These are phyloP conservation scores for Falco novaeseelandiae DNA, from an alignment of 2,797 vertebrate species.

Conservation along the genomic window DNA sequence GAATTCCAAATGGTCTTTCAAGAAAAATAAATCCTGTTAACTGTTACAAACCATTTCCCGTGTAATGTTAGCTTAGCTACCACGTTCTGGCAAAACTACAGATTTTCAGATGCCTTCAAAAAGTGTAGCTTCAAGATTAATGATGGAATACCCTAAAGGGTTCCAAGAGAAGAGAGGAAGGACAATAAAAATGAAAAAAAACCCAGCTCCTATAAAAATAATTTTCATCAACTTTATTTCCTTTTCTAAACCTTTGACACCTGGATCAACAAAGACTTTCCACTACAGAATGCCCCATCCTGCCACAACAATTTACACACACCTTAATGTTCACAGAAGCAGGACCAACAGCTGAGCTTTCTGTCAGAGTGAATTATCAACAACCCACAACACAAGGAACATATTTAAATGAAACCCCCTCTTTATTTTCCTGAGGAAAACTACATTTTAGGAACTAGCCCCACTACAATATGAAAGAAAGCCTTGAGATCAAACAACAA, in stretches of 20 bases:
- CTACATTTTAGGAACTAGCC: neutral
- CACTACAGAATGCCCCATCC: slow-evolving; percentile 4
- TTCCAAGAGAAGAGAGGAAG: neutral
- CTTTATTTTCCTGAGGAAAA: neutral
- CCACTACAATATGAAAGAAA: neutral
- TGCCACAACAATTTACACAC: neutral
- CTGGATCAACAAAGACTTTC: slow-evolving; percentile 27
- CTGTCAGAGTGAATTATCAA: neutral
- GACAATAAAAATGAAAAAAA: neutral
- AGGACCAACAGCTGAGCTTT: neutral
- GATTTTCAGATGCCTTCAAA: neutral
- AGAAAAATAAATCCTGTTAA: neutral
- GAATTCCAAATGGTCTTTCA: neutral
- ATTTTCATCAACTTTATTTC: neutral
- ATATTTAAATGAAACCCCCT: neutral
- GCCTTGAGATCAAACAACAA: neutral
- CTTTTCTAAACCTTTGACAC: neutral
- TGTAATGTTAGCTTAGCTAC: too few species aligned
- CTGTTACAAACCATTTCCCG: neutral
- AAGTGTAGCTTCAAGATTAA: neutral
- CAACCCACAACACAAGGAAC: neutral
- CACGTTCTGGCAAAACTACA: neutral
- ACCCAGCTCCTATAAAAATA: neutral
- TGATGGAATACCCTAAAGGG: neutral
- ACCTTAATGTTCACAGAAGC: neutral